phyloP scores from a whole-genome alignment of 2,888 invertebrate genomes.

The Carabus problematicus region DNA sequence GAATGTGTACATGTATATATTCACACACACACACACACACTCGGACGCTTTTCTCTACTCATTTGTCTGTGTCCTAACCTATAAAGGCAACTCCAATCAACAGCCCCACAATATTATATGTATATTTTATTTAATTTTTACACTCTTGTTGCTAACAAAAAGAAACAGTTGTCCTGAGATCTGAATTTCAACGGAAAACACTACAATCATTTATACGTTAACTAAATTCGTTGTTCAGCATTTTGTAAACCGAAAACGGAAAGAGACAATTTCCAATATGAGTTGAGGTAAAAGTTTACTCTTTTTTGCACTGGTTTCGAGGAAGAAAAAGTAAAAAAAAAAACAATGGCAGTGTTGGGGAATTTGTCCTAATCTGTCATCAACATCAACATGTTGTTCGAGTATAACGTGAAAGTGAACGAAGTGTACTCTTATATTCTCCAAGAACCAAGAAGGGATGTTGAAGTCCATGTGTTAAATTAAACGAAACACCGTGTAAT shows the following conservation, averaged over 20 bases:
- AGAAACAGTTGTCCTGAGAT: slow-evolving; percentile 28
- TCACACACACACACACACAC: too few species aligned
- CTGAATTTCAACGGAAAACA: slow-evolving; percentile 18
- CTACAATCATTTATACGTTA: background rate
- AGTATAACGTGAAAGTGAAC: slow-evolving; percentile 31
- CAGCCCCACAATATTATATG: too few species aligned
- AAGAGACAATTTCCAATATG: slow-evolving; percentile 10
- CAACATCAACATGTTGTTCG: slow-evolving; percentile 23
- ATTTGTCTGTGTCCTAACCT: too few species aligned
- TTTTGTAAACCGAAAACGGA: slow-evolving; percentile 14
- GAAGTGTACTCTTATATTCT: too few species aligned
- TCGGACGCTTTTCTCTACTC: too few species aligned
- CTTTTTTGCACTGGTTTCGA: slow-evolving; percentile 37
- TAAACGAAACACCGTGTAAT: background rate
- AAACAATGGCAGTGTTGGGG: slow-evolving; percentile 27
- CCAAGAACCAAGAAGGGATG: too few species aligned
- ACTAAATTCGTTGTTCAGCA: slow-evolving; percentile 30
- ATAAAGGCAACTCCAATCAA: too few species aligned
- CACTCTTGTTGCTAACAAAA: background rate
- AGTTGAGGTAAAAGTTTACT: slow-evolving; percentile 38
- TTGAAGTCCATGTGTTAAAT: too few species aligned
- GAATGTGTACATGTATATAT: too few species aligned
- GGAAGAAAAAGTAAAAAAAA: slow-evolving; percentile 24
- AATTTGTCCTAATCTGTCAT: slow-evolving; percentile 28
- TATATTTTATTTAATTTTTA: background rate